These are phyloP conservation scores for Labroides dimidiatus DNA, from an alignment of 2,797 vertebrate species.

Conservation along the genomic window DNA sequence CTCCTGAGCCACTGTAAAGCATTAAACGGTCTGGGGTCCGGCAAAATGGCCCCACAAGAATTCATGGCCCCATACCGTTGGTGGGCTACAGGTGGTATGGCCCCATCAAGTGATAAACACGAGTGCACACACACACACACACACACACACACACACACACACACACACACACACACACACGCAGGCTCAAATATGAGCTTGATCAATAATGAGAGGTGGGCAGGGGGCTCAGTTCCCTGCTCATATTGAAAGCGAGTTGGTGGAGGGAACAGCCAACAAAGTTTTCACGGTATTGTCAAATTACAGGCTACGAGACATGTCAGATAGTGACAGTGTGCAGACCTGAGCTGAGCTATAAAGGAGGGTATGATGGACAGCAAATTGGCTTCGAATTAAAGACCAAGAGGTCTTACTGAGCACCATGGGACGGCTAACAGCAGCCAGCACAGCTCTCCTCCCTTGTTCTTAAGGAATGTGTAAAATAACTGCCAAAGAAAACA, in stretches of 20 bases:
- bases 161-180: constrained; percentile 12
- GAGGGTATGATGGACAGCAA: constrained; percentile 83
- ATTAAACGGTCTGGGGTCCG: too few species aligned
- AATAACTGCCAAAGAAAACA: constrained; percentile 51
- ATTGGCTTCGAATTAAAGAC: constrained; percentile 84
- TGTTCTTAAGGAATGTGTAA: constrained; percentile 55
- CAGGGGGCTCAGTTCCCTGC: constrained; percentile 45
- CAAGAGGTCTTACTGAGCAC: constrained; percentile 70
- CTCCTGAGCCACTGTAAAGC: too few species aligned
- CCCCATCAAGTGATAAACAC: too few species aligned
- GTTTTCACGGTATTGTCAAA: constrained; percentile 72
- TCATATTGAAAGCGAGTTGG: constrained; percentile 47
- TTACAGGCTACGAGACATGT: constrained; percentile 78
- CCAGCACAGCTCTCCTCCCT: constrained; percentile 51
- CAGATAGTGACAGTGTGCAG: constrained; percentile 82
- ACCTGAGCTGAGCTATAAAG: constrained; percentile 81
- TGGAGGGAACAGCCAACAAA: constrained; percentile 66
- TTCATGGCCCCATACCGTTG: too few species aligned
- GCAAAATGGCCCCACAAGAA: too few species aligned
- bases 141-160: background rate
- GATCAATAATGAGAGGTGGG: constrained; percentile 33
- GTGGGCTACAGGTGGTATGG: too few species aligned
- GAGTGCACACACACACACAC: too few species aligned
- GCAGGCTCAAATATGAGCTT: background rate
- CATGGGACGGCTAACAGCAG: constrained; percentile 79